A percentile compares a stretch with the other conserved stretches of the same genome.
Conservation (phyloP, 2,113 vertebrate species). For the Asarcornis scutulata region DNA sequence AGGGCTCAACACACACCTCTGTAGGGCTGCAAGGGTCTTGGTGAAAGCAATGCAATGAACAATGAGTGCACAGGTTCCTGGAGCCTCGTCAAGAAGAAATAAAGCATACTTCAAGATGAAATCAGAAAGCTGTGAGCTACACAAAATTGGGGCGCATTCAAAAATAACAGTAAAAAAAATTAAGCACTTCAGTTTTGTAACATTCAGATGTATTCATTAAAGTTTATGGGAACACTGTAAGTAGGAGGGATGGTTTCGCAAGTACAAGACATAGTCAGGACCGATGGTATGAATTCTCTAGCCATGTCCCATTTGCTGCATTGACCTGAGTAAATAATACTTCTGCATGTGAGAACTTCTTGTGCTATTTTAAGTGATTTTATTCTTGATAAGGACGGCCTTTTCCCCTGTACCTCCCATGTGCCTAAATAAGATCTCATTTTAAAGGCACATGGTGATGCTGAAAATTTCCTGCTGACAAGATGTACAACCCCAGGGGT, state of each 20-base stretch:
- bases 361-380: neutral
- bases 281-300: neutral
- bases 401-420: neutral
- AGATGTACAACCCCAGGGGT: neutral
- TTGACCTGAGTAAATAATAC: neutral
- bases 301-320: neutral
- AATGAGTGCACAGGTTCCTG: neutral
- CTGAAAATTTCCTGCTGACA: neutral
- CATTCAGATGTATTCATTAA: neutral
- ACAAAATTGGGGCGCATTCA: neutral
- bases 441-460: neutral
- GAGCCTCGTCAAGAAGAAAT: neutral
- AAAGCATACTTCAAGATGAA: neutral
- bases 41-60: neutral
- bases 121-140: neutral
- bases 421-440: neutral
- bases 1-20: accelerated
- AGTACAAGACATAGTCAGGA: neutral
- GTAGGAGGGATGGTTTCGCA: neutral
- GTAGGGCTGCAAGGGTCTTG: neutral
- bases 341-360: neutral
- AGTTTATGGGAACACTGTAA: neutral
- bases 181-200: neutral
- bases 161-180: neutral
- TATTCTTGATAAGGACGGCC: neutral